These are phyloP conservation scores for Chouioia cunea DNA, from an alignment of 2,888 invertebrate species.

Conservation along the genomic window DNA sequence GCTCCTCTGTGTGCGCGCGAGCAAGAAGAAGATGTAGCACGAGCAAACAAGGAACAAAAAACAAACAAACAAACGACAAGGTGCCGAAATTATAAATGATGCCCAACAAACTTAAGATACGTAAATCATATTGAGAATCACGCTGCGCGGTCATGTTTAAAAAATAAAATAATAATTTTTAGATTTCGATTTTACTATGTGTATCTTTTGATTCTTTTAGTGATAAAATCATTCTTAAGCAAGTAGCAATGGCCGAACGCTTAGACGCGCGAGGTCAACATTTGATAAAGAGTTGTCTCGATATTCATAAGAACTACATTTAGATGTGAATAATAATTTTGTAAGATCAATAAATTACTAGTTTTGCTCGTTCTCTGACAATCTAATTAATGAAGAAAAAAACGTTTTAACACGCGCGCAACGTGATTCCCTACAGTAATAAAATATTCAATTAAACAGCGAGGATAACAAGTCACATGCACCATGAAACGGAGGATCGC, in stretches of 20 bases:
- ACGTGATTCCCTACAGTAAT: not conserved
- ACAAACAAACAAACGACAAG: constrained; percentile 39
- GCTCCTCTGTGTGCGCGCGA: constrained; percentile 61
- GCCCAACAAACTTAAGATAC: constrained; percentile 7
- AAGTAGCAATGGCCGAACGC: too few species aligned
- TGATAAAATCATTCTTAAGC: too few species aligned
- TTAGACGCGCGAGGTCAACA: too few species aligned
- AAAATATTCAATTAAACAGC: constrained; percentile 6
- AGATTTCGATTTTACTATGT: not conserved
- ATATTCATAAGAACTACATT: too few species aligned
- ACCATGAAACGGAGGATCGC: constrained; percentile 8
- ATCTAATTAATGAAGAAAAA: not conserved
- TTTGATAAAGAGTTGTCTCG: too few species aligned
- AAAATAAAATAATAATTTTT: not conserved
- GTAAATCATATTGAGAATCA: not conserved
- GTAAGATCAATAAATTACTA: too few species aligned
- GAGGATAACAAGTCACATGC: constrained; percentile 20
- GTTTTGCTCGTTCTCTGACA: too few species aligned
- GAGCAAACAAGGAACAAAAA: constrained; percentile 42
- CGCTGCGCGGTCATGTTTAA: not conserved
- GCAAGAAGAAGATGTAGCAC: constrained; percentile 15
- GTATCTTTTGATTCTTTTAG: too few species aligned
- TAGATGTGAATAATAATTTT: too few species aligned
- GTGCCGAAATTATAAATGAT: constrained; percentile 46
- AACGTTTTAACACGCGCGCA: not conserved